Conservation (phyloP, 2,888 invertebrate genomes). For the Tipula lateralis region DNA sequence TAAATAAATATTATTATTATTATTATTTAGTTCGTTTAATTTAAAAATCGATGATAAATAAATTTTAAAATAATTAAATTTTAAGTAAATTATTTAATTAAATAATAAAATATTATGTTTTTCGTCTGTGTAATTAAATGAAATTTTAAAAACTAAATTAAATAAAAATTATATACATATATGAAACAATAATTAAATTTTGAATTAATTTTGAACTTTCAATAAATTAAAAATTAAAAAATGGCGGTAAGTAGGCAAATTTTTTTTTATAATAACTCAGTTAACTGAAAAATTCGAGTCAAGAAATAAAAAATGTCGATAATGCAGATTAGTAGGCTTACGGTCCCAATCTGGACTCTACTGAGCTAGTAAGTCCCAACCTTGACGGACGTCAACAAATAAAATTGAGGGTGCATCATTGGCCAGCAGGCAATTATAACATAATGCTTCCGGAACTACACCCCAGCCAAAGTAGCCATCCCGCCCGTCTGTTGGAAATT, state of each 20-base stretch:
- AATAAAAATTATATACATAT: background rate
- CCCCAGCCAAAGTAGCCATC: too few species aligned
- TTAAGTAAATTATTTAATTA: constrained; percentile 24
- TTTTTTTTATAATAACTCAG: too few species aligned
- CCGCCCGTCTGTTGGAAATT: too few species aligned
- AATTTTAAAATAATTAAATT: background rate
- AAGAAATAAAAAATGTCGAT: too few species aligned
- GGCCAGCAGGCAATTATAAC: too few species aligned
- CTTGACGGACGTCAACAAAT: too few species aligned
- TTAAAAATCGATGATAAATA: background rate
- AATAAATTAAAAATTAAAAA: background rate
- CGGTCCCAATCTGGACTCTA: too few species aligned
- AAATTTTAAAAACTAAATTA: background rate
- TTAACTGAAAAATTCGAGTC: too few species aligned
- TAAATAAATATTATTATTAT: background rate
- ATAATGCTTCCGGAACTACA: too few species aligned
- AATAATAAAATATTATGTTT: background rate
- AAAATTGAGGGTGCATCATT: too few species aligned
- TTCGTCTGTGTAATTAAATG: background rate
- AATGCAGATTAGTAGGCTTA: too few species aligned
- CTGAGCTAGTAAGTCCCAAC: too few species aligned
- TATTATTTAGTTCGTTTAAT: background rate
- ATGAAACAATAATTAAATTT: background rate
- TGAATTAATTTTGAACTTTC: background rate
- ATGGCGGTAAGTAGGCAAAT: background rate